These are phyloP conservation scores for Galerucella nymphaeae DNA, from an alignment of 2,888 invertebrate genomes.

Conservation along the genomic window DNA sequence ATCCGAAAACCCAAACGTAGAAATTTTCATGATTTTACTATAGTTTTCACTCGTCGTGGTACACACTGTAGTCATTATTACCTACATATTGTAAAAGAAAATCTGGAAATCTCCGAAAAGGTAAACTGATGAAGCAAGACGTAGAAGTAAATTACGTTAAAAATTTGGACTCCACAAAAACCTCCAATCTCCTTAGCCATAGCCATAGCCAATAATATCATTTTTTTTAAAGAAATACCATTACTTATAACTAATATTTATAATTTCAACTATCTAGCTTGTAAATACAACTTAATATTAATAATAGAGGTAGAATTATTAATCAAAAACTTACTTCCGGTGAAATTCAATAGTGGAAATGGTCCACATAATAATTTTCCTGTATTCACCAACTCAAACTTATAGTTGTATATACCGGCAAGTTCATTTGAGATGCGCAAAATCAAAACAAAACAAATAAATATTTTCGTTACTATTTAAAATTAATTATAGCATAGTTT, in stretches of 20 bases:
- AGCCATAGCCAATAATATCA: too few relatives aligned
- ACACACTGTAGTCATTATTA: too few relatives aligned
- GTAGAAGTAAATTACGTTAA: too few relatives aligned
- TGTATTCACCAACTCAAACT: background rate
- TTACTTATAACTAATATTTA: background rate
- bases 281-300: constrained; percentile 3
- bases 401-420: background rate
- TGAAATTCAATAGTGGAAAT: constrained; percentile 26
- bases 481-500: background rate
- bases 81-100: background rate
- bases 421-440: background rate
- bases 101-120: too few relatives aligned
- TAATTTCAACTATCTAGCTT: background rate
- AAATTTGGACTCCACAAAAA: too few relatives aligned
- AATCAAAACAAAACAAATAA: background rate
- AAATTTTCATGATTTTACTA: too few relatives aligned
- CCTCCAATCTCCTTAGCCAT: too few relatives aligned
- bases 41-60: too few relatives aligned
- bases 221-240: too few relatives aligned
- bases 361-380: constrained; percentile 27
- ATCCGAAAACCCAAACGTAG: too few relatives aligned
- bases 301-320: constrained; percentile 19
- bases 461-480: too few relatives aligned
- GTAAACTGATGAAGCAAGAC: too few relatives aligned
- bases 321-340: constrained; percentile 30